A percentile compares a stretch with the other conserved stretches of the same genome.
Conservation (phyloP, 2,888 invertebrate genomes). For the Melanostoma scalare region DNA sequence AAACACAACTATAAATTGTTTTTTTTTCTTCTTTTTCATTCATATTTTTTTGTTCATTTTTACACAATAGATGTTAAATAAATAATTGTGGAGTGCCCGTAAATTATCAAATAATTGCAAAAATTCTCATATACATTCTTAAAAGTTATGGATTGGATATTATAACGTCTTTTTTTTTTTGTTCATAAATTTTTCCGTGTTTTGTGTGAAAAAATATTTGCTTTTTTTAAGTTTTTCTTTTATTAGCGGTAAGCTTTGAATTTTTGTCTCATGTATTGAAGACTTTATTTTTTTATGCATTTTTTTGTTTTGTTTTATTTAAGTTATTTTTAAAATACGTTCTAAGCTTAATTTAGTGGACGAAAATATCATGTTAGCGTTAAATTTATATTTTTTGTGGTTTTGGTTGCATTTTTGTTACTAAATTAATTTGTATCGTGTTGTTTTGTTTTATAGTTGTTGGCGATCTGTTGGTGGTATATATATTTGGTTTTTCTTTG, state of each 20-base stretch:
- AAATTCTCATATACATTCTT: conserved; percentile 43
- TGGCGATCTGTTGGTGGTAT: conserved; percentile 69
- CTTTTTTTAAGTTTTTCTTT: conserved; percentile 28
- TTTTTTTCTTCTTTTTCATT: conserved; percentile 20
- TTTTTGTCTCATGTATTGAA: conserved; percentile 46
- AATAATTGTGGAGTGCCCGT: conserved; percentile 62
- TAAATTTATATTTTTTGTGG: conserved; percentile 57
- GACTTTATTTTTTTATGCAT: conserved; percentile 46
- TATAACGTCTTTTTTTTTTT: conserved; percentile 31
- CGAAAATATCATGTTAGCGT: conserved; percentile 72
- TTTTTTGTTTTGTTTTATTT: conserved; percentile 37
- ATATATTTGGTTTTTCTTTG: conserved; percentile 1
- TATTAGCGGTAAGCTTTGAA: conserved; percentile 57
- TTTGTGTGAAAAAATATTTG: conserved; percentile 66
- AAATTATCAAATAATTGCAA: conserved; percentile 58
- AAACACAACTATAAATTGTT: conserved; percentile 46
- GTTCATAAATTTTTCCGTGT: conserved; percentile 22
- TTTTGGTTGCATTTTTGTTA: conserved; percentile 50
- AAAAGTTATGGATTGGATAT: conserved; percentile 23
- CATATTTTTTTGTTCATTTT: background rate
- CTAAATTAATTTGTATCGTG: conserved; percentile 65
- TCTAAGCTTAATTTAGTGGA: conserved; percentile 73
- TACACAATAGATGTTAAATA: conserved; percentile 39
- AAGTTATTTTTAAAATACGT: conserved; percentile 63
- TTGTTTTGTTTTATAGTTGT: conserved; percentile 56